Percentiles rank a stretch among this genome's conserved stretches.
Conservation (phyloP, 2,113 vertebrate genomes). For the Platysternon megacephalum region DNA sequence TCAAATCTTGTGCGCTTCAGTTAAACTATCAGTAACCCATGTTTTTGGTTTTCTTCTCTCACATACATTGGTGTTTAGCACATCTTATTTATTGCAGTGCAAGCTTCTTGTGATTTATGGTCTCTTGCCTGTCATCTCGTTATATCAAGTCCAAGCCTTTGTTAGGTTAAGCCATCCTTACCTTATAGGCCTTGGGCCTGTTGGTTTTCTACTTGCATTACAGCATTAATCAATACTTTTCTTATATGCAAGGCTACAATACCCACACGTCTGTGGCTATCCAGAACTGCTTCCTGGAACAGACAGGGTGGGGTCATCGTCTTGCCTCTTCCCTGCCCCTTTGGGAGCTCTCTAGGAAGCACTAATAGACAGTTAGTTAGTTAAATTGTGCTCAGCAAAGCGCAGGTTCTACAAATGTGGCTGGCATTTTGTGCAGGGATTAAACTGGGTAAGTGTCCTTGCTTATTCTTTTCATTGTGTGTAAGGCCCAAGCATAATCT, state of each 20-base stretch:
- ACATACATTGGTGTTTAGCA: not conserved
- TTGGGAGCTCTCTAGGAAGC: constrained; percentile 61
- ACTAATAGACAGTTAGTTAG: constrained; percentile 49
- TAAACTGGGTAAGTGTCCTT: constrained; percentile 54
- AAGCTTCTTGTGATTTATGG: not conserved
- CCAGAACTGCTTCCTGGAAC: constrained; percentile 48
- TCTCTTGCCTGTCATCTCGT: not conserved
- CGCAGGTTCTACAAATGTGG: constrained; percentile 5
- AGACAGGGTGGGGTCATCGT: constrained; percentile 48
- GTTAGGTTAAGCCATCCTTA: not conserved
- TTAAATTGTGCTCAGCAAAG: constrained; percentile 38
- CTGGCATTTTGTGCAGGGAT: constrained; percentile 60
- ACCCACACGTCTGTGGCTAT: constrained; percentile 56
- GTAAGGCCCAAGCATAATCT: not conserved
- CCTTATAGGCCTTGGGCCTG: not conserved
- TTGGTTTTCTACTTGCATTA: not conserved
- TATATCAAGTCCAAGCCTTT: not conserved
- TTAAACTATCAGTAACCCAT: not conserved
- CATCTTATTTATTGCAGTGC: not conserved
- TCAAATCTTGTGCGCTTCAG: not conserved
- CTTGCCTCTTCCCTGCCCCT: constrained; percentile 51
- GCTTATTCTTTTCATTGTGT: constrained; percentile 52
- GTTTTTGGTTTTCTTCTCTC: not conserved
- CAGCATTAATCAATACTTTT: not conserved
- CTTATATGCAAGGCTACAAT: not conserved